phyloP scores from a whole-genome alignment of 2,113 vertebrate species.

The Platichthys stellatus region DNA sequence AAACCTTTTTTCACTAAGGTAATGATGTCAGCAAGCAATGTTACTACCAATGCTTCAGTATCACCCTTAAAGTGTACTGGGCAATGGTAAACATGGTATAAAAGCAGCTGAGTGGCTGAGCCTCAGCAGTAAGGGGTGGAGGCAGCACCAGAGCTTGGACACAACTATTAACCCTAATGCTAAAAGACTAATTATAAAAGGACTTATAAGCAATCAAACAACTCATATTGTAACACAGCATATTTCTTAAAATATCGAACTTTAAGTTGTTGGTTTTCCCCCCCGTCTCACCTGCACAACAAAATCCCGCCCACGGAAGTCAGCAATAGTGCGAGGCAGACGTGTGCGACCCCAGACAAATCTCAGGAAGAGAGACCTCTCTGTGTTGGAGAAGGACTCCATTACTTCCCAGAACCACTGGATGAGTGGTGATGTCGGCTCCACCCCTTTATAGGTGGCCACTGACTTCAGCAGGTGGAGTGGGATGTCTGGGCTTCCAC shows the following conservation, averaged over 20 bases:
- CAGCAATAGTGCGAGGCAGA: conserved; percentile 96
- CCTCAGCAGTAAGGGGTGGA: too few species aligned
- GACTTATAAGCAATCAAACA: background rate
- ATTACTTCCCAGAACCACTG: conserved; percentile 99
- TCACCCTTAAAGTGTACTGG: too few species aligned
- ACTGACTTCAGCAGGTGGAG: conserved; percentile 98
- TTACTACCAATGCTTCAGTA: too few species aligned
- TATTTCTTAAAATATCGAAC: background rate
- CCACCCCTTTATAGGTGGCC: conserved; percentile 96
- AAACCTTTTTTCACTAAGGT: too few species aligned
- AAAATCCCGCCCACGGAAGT: conserved; percentile 96
- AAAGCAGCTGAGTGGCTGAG: too few species aligned
- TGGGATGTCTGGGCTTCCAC: conserved; percentile 97
- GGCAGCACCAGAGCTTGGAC: too few species aligned
- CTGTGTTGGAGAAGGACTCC: conserved; percentile 98
- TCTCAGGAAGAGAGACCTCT: conserved; percentile 94
- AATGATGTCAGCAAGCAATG: too few species aligned
- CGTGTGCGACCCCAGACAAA: conserved; percentile 98
- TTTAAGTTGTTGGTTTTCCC: background rate
- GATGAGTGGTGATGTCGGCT: conserved; percentile 91
- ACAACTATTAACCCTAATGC: too few species aligned
- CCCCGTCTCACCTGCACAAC: conserved; percentile 91
- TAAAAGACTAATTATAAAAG: too few species aligned
- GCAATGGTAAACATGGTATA: too few species aligned
- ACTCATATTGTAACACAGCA: background rate